Evolutionary conservation across 2,113 vertebrate genomes (phyloP).

Genomic region (Hyperopisus bebe): DNA sequence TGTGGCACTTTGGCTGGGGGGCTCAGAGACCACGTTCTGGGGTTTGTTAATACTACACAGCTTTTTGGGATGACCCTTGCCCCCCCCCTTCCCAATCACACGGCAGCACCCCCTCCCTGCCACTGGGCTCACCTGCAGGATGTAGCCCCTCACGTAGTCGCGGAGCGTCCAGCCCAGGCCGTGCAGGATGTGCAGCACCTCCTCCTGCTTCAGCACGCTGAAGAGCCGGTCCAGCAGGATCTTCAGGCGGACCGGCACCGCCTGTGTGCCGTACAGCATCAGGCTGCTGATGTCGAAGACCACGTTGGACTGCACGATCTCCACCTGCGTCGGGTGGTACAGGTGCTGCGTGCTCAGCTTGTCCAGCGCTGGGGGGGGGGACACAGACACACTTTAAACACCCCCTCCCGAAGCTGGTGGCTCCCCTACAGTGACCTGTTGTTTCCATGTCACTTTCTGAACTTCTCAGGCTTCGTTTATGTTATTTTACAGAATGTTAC

Average conservation of each 20-base stretch:
- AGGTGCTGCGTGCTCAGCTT: conserved; percentile 85
- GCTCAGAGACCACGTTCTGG: too few species aligned
- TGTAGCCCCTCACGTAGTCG: conserved; percentile 82
- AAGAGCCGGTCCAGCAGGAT: conserved; percentile 81
- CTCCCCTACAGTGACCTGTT: neutral
- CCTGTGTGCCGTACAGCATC: conserved; percentile 82
- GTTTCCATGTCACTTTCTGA: neutral
- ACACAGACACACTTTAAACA: neutral
- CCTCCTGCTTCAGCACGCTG: conserved; percentile 84
- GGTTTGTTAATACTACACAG: neutral
- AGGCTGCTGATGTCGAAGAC: conserved; percentile 83
- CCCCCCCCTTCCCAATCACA: too few species aligned
- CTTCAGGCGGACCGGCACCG: conserved; percentile 80
- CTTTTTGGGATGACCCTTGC: neutral
- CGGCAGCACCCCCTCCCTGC: too few species aligned
- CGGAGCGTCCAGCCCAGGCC: conserved; percentile 81
- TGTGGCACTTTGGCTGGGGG: neutral
- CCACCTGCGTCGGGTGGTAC: conserved; percentile 84
- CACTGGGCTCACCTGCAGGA: conserved; percentile 74
- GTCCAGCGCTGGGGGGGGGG: conserved; percentile 67
- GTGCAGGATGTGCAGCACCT: conserved; percentile 79
- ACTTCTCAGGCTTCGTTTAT: neutral
- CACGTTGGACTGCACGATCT: conserved; percentile 85
- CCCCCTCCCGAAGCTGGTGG: neutral
- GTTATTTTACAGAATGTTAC: neutral